phyloP scores from a whole-genome alignment of 2,113 vertebrate genomes.

The Triplophysa siluroides region DNA sequence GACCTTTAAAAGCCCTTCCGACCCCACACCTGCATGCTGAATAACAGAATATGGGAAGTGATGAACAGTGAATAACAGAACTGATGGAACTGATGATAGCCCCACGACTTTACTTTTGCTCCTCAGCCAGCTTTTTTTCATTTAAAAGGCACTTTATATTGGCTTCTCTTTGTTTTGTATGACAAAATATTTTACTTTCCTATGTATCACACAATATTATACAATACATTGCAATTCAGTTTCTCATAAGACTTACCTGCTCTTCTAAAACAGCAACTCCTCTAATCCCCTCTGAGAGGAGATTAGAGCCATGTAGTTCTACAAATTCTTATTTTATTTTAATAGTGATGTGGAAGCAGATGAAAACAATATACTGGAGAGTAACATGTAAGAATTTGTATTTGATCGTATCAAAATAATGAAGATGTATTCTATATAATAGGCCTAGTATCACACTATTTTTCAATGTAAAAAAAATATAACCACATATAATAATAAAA shows the following conservation, averaged over 20 bases:
- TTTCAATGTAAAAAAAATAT: neutral
- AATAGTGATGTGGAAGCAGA: too few relatives aligned
- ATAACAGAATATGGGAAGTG: neutral
- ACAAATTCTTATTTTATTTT: too few relatives aligned
- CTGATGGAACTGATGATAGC: too few relatives aligned
- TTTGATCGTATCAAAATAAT: too few relatives aligned
- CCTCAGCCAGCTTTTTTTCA: too few relatives aligned
- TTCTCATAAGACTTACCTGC: neutral
- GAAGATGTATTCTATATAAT: too few relatives aligned
- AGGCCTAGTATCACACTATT: neutral
- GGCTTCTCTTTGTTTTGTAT: neutral
- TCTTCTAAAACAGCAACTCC: neutral
- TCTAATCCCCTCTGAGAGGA: neutral
- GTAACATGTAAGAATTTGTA: too few relatives aligned
- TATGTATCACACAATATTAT: neutral
- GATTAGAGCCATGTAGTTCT: conserved; percentile 14
- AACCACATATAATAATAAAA: neutral
- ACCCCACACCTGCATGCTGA: neutral
- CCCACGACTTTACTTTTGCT: neutral
- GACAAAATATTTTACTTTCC: neutral
- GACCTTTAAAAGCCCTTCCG: conserved; percentile 18
- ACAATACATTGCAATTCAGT: neutral
- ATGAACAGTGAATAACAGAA: too few relatives aligned
- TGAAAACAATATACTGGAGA: too few relatives aligned
- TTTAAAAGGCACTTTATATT: neutral